Evolutionary conservation across 2,113 vertebrate genomes (phyloP).

Genomic region (Plectropomus leopardus): DNA sequence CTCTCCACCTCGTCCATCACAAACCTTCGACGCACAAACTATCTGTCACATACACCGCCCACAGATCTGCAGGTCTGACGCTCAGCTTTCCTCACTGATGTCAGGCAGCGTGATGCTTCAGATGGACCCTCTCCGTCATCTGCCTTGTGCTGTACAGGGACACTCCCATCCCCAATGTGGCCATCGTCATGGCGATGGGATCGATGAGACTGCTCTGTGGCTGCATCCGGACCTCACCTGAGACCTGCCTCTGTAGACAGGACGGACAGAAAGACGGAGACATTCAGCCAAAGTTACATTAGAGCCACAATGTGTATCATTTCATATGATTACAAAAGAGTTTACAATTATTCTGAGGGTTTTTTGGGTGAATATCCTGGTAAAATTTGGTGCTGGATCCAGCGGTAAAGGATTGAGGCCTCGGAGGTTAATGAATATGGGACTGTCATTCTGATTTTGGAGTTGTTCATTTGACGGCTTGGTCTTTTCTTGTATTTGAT

Average conservation of each 20-base stretch:
- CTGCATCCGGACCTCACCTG: constrained; percentile 78
- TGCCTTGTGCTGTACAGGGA: constrained; percentile 78
- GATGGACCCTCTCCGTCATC: constrained; percentile 65
- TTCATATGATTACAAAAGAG: no score
- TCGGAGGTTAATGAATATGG: no score
- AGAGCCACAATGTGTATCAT: neutral
- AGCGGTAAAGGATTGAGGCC: no score
- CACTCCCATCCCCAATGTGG: constrained; percentile 69
- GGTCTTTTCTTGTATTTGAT: no score
- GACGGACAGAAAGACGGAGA: neutral
- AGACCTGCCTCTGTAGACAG: constrained; percentile 77
- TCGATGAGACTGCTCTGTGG: constrained; percentile 65
- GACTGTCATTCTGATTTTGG: no score
- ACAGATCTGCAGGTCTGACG: neutral
- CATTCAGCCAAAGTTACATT: neutral
- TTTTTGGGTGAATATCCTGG: neutral
- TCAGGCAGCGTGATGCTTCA: constrained; percentile 19
- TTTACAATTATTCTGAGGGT: no score
- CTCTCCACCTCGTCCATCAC: constrained; percentile 3
- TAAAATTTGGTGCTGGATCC: neutral
- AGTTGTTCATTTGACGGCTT: no score
- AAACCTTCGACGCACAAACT: constrained; percentile 39
- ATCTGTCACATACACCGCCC: neutral
- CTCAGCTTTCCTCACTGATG: neutral
- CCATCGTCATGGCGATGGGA: constrained; percentile 79